Percentiles rank a stretch among this genome's conserved stretches.
Evolutionary conservation across 37 sponge, comb jelly and placozoan genomes (phyloP).

Genomic region (Aplysina aerophoba): DNA sequence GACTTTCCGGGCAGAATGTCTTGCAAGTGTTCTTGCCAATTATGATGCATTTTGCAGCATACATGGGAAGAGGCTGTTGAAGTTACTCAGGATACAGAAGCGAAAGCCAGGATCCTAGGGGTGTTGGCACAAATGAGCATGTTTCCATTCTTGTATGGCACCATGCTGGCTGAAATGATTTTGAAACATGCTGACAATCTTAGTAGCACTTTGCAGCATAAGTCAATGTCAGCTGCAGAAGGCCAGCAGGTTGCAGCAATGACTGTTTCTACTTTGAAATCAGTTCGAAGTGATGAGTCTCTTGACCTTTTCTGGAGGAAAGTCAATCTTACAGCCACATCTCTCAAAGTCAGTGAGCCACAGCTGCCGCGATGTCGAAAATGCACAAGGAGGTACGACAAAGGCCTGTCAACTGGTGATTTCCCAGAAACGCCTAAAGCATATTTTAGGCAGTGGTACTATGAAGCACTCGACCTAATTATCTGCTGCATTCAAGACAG

Average conservation of each 20-base stretch:
- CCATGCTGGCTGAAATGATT: too few species aligned
- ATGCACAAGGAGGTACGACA: too few species aligned
- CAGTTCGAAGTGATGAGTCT: neutral
- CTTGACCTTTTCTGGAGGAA: neutral
- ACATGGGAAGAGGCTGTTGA: constrained; percentile 7
- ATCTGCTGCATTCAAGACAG: neutral
- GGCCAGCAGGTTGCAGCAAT: neutral
- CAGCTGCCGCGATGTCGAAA: neutral
- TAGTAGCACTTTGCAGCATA: neutral
- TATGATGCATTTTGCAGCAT: constrained; percentile 28
- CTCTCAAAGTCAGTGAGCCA: neutral
- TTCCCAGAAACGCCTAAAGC: neutral
- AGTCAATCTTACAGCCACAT: neutral
- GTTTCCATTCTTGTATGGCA: neutral
- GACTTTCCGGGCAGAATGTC: too few species aligned
- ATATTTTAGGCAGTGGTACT: neutral
- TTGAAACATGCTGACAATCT: too few species aligned
- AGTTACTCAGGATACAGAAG: neutral
- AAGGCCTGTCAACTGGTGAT: neutral
- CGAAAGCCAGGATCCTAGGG: neutral
- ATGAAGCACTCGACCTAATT: too few species aligned
- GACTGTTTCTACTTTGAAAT: neutral
- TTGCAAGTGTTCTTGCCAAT: constrained; percentile 37
- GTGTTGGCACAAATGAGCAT: constrained; percentile 2
- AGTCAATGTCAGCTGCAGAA: neutral